Evolutionary conservation across 2,797 vertebrate genomes (phyloP), one percentile per base, ranked within the genome.

Genomic region (Geotria australis): DNA sequence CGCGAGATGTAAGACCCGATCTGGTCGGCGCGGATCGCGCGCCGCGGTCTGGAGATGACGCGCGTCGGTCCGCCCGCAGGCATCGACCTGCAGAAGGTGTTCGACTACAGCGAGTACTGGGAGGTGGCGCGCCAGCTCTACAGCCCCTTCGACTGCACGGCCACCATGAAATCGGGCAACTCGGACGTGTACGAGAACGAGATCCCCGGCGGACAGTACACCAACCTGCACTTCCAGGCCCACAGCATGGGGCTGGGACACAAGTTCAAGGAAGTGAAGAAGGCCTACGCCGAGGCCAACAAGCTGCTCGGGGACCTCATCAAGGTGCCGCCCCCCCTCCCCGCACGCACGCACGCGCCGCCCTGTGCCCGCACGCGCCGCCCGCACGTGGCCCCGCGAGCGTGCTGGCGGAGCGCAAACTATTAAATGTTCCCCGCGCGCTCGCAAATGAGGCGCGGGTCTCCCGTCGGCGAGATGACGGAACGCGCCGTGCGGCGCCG

Each of bases 61-160:
- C 24, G 24, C 24, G 24, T 38, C 24, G 24, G 24, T 38, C 5
- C 38, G 15, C 15, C 49, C 48, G 6, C 74, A 93, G 85, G 80
- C 55, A 73, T 93, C 2, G 63, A 75, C 11, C 71, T 94, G 69
- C 81, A 95, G 66, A 76, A 76, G 6, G 86, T 95, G 3, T 94
- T 78, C 24, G 88, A 94, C 75, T 94, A 95, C 77, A 91, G 82
- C 2, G 86, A 94, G 63, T 95, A 93, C 66, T 95, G 88, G 88
- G 88, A 94, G 66, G 79, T 77, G 46, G 70, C 88, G 8, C 75
- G 86, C 53, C 85, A 77, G 1, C 75, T 93, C 51, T 95, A 94
- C 2, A 76, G 88, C 3, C 74, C 85, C 1, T 94, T 95, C 45
- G 88, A 95, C 77, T 95, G 88, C 74, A 95, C 88, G 1, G 85